A percentile compares a stretch with the other conserved stretches of the same genome.
Conservation (phyloP, 37 sponge, comb jelly and placozoan species). For the Ianthella basta region DNA sequence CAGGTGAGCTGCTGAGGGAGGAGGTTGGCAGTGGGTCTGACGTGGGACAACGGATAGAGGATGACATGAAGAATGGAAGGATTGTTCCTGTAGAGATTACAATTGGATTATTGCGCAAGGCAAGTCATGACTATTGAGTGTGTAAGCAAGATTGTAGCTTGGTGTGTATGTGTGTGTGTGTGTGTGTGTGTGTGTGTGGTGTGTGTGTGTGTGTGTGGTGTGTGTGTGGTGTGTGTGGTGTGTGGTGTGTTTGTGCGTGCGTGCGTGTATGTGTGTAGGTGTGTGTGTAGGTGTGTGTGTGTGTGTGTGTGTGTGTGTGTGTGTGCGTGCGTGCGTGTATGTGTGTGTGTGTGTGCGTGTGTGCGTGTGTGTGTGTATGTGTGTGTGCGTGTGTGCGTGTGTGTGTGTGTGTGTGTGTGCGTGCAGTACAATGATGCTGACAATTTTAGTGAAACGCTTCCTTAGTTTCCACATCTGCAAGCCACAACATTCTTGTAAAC, state of each 20-base stretch:
- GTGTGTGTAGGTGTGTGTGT: background rate
- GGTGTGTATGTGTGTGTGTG: background rate
- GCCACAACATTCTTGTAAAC: background rate
- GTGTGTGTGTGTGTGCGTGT: slow-evolving; percentile 38
- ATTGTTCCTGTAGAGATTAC: slow-evolving; percentile 98
- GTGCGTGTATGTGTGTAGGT: too few relatives aligned
- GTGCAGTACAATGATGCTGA: too few relatives aligned
- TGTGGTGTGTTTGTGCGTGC: too few relatives aligned
- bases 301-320: slow-evolving; percentile 38
- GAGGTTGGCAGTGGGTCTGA: slow-evolving; percentile 82
- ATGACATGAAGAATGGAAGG: slow-evolving; percentile 81
- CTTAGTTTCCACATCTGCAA: background rate
- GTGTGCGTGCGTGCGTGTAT: slow-evolving; percentile 31
- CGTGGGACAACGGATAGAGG: slow-evolving; percentile 87
- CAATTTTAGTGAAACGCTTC: background rate
- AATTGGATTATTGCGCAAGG: slow-evolving; percentile 74
- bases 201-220: too few relatives aligned
- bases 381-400: too few relatives aligned
- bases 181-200: too few relatives aligned
- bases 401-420: too few relatives aligned
- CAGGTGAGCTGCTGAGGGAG: slow-evolving; percentile 91
- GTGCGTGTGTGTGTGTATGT: too few relatives aligned
- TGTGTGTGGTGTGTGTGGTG: too few relatives aligned
- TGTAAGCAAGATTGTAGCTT: too few relatives aligned
- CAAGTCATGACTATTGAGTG: too few relatives aligned